A percentile compares a stretch with the other conserved stretches of the same genome.
Conservation (phyloP, 2,888 invertebrate genomes). For the Hermaeophaga mercurialis region DNA sequence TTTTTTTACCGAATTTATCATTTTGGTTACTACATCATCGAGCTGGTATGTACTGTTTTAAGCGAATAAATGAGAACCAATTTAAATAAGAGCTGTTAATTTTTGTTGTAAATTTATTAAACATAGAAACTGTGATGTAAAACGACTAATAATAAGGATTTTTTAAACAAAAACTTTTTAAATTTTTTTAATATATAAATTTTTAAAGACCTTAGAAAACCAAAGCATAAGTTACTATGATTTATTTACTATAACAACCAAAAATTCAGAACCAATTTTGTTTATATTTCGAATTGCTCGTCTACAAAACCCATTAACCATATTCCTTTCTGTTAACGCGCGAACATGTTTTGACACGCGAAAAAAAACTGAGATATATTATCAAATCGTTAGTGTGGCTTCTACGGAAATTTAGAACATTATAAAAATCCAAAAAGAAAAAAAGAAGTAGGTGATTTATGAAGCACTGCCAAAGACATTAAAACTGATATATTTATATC, state of each 20-base stretch:
- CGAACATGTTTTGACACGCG: neutral
- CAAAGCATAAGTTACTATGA: too few relatives aligned
- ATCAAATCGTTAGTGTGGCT: conserved; percentile 2
- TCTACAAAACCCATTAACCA: neutral
- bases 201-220: too few relatives aligned
- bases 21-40: too few relatives aligned
- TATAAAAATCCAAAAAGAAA: conserved; percentile 3
- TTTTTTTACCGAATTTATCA: neutral
- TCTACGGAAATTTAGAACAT: conserved; percentile 4
- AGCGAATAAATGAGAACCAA: too few relatives aligned
- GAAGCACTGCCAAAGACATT: too few relatives aligned
- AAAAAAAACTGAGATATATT: conserved; percentile 2
- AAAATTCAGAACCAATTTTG: neutral
- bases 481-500: too few relatives aligned
- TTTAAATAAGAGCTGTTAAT: too few relatives aligned
- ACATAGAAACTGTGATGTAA: neutral
- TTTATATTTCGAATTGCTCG: neutral
- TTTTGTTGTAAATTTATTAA: neutral
- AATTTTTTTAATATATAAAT: too few relatives aligned
- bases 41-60: too few relatives aligned
- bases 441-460: too few relatives aligned
- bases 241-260: neutral
- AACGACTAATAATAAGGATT: neutral
- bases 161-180: neutral
- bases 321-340: neutral